Percentiles rank a stretch among this genome's conserved stretches.
These are phyloP conservation scores for Daphoenositta chrysoptera DNA, from an alignment of 2,113 vertebrate genomes.

Conservation along the genomic window DNA sequence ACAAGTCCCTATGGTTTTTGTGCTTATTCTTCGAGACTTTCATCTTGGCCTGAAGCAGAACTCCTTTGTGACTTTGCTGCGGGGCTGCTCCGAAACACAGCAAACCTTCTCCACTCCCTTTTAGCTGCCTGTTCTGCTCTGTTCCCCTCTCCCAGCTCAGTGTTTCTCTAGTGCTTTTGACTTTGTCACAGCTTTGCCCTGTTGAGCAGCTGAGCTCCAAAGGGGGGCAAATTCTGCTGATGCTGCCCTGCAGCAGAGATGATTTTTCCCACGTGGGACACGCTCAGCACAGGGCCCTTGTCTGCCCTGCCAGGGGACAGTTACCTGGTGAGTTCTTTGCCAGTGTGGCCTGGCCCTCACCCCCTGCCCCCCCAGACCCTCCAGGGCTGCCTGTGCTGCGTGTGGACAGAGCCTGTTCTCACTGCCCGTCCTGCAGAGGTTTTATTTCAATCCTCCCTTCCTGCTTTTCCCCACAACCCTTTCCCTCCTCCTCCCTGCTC, in stretches of 20 bases:
- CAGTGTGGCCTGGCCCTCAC: accelerated
- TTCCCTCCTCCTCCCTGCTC: background rate
- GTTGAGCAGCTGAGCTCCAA: background rate
- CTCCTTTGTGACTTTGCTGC: background rate
- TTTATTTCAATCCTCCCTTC: slow-evolving; percentile 19
- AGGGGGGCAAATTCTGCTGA: background rate
- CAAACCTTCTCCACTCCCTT: background rate
- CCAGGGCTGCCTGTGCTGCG: accelerated
- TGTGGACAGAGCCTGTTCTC: background rate
- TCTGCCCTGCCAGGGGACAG: background rate
- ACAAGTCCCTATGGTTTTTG: background rate
- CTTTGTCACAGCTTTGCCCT: background rate
- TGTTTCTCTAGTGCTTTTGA: background rate
- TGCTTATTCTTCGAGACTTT: background rate
- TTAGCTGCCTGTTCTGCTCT: background rate
- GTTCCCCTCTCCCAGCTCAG: accelerated
- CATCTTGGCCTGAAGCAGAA: background rate
- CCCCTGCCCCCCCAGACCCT: background rate
- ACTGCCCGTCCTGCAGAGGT: background rate
- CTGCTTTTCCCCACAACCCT: slow-evolving; percentile 36
- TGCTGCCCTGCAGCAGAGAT: background rate
- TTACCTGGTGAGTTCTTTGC: background rate
- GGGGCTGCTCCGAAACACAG: background rate
- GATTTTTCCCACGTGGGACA: accelerated
- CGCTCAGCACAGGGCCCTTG: background rate